phyloP scores from a whole-genome alignment of 1,140 invertebrate species.

The Leptinotarsa defecta region DNA sequence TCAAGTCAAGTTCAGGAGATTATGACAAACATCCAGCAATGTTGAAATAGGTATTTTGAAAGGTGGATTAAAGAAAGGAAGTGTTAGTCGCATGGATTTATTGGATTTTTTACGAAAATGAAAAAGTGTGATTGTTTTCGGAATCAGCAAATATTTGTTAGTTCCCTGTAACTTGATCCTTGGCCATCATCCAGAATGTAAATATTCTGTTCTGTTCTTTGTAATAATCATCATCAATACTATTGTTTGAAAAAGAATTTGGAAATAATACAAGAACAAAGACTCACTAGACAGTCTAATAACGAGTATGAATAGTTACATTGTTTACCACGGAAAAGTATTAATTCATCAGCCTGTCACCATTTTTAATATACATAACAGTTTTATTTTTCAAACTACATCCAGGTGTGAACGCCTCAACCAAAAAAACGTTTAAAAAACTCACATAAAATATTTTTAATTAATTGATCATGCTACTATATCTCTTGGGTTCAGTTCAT shows the following conservation, averaged over 20 bases:
- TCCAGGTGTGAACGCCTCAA: not conserved
- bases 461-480: not conserved
- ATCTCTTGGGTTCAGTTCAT: not conserved
- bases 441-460: not conserved
- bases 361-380: not conserved
- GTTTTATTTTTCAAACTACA: not conserved
- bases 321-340: not conserved
- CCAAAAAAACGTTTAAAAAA: not conserved
- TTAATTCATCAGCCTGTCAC: constrained; percentile 1
- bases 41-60: too few species aligned
- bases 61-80: too few species aligned
- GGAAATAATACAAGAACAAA: not conserved
- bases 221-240: not conserved
- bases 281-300: not conserved
- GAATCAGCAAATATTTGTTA: too few species aligned
- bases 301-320: not conserved
- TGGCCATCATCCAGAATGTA: too few species aligned
- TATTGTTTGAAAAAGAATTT: not conserved
- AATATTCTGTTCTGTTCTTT: not conserved
- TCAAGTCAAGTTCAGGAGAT: too few species aligned
- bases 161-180: too few species aligned
- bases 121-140: too few species aligned
- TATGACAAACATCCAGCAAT: too few species aligned
- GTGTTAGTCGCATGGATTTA: too few species aligned
- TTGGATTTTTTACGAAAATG: too few species aligned